phyloP scores from a whole-genome alignment of 2,113 vertebrate genomes.

The Semicossyphus pulcher region DNA sequence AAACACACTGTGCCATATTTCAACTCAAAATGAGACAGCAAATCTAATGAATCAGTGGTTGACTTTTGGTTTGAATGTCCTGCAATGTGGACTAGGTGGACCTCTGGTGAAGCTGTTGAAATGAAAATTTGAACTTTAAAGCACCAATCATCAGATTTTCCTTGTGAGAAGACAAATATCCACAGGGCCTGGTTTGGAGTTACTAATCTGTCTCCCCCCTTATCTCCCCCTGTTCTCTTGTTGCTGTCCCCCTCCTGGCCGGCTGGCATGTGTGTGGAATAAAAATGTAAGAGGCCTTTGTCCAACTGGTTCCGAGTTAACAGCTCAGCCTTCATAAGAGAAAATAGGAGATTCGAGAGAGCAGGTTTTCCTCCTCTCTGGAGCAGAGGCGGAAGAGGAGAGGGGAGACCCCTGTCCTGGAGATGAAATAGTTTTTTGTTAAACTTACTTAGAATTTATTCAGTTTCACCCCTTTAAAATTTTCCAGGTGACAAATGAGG shows the following conservation, averaged over 20 bases:
- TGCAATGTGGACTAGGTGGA: neutral
- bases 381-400: slow-evolving; percentile 29
- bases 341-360: slow-evolving; percentile 40
- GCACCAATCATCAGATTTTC: slow-evolving; percentile 5
- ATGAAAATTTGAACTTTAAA: neutral
- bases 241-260: slow-evolving; percentile 59
- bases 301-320: slow-evolving; percentile 36
- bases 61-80: neutral
- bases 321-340: slow-evolving; percentile 32
- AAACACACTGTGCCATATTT: neutral
- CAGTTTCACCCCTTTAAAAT: neutral
- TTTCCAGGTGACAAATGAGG: neutral
- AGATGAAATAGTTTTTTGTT: slow-evolving; percentile 41
- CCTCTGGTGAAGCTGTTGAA: neutral
- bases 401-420: neutral
- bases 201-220: slow-evolving; percentile 50
- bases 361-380: slow-evolving; percentile 20
- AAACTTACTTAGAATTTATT: neutral
- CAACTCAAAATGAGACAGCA: neutral
- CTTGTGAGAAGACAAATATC: slow-evolving; percentile 20
- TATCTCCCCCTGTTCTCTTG: slow-evolving; percentile 36
- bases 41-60: neutral
- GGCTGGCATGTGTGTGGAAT: slow-evolving; percentile 74
- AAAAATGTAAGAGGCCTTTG: slow-evolving; percentile 76
- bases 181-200: slow-evolving; percentile 16